A percentile compares a stretch with the other conserved stretches of the same genome.
phyloP scores from a whole-genome alignment of 2,888 invertebrate species.

The Ashinkailepas kermadecensis region DNA sequence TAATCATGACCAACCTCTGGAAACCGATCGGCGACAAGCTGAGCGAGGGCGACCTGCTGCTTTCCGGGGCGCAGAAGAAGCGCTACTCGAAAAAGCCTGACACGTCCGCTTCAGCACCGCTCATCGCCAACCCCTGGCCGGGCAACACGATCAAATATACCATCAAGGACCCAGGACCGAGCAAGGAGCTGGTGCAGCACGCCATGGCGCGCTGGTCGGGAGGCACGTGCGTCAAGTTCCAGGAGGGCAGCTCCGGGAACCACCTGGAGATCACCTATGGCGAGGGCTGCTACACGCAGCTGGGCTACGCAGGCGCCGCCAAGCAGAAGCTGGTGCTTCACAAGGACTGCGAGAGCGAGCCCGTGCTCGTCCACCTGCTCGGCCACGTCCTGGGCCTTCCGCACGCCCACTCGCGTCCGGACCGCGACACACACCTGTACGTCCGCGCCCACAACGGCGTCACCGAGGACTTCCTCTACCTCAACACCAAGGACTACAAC shows the following conservation, averaged over 20 bases:
- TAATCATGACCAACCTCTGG: not conserved
- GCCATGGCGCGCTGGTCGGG: slow-evolving; percentile 23
- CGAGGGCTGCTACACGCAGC: slow-evolving; percentile 8
- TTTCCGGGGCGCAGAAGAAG: not conserved
- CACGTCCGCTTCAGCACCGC: not conserved
- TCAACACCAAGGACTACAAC: not conserved
- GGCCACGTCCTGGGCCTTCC: slow-evolving; percentile 26
- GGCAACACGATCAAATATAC: not conserved
- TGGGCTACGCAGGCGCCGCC: slow-evolving; percentile 17
- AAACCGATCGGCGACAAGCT: not conserved
- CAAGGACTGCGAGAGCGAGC: slow-evolving; percentile 15
- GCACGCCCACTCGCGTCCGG: slow-evolving; percentile 19
- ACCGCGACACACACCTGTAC: slow-evolving; percentile 22
- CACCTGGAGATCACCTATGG: slow-evolving; percentile 23
- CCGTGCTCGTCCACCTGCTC: slow-evolving; percentile 19
- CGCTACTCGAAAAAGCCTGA: not conserved
- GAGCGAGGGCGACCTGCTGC: not conserved
- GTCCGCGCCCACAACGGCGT: slow-evolving; percentile 24
- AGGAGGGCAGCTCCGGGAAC: not conserved
- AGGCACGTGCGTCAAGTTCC: slow-evolving; percentile 27
- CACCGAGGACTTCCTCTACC: slow-evolving; percentile 8
- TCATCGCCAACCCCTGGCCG: not conserved
- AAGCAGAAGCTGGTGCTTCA: not conserved
- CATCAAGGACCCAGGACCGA: not conserved
- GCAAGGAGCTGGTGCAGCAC: not conserved